Base-by-base conservation (phyloP, 2,113 vertebrate genomes). In the Antigone vipio region DNA sequence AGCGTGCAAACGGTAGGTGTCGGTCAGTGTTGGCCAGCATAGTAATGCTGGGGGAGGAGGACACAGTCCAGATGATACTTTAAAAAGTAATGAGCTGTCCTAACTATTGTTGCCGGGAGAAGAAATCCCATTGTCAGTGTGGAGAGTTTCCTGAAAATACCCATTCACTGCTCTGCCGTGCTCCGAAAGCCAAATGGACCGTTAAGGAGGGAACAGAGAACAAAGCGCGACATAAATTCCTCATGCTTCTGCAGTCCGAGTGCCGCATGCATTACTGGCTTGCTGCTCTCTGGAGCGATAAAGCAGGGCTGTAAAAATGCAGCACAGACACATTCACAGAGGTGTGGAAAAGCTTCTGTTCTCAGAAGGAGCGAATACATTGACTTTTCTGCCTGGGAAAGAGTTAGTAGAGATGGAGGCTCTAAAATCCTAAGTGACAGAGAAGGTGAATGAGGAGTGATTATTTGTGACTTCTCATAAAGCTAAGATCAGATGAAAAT, bases 171-270 rank as follows among this genome's bases (percentile, higher is more conserved):
- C 85, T 47, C n/a, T 49, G 76, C 62, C 12, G 8, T 60, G 93
- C 95, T 94, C 35, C 2, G 49, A 9, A 52, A 93, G 78, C 69
- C 66, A 88, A 96, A 47, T 68, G 94, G 90, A 85, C 74, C 60
- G 49, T 94, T 95, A 92, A 79, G 94, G 90, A 82, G 88, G 92
- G 95, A 92, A 7, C 30, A 34, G 93, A 87, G 93, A 95, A 93
- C 92, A 97, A 96, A 97, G 92, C 66, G 0, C 2, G 1, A 16
- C 73, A 47, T 15, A 55, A 93, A 73, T 97, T 88, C 88, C 92
- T 94, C 32, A 0, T 29, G 89, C 35, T 34, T 30, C 69, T 86
- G 72, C 78, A 34, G 60, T 17, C 34, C 3, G 4, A 44, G 64
- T 21, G 77, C 77, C 1, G 45, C 76, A 13, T 63, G 73, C 34